Evolutionary conservation across 2,888 invertebrate species (phyloP).

Genomic region (Dexiosoma caninum): DNA sequence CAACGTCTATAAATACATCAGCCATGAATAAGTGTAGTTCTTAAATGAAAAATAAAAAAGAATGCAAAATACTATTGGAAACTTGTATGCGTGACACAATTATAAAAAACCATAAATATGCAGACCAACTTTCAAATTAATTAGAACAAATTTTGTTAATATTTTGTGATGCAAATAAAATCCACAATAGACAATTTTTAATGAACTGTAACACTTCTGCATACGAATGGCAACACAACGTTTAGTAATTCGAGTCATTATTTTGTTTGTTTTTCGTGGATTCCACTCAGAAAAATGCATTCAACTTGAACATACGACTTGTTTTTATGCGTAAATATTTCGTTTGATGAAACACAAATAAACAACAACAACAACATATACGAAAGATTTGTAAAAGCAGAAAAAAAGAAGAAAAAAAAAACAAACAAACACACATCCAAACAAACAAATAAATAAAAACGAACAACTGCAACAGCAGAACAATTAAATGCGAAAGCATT

Average conservation of each 20-base stretch:
- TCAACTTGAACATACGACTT: background rate
- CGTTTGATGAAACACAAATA: background rate
- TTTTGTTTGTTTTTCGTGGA: background rate
- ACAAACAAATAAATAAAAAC: constrained; percentile 1
- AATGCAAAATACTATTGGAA: no score
- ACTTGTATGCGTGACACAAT: background rate
- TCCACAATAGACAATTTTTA: constrained; percentile 9
- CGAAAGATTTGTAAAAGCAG: background rate
- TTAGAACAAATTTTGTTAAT: background rate
- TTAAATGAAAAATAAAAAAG: no score
- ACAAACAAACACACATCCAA: no score
- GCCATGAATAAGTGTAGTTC: no score
- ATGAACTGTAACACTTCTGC: constrained; percentile 19
- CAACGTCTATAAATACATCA: no score
- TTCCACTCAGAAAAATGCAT: background rate
- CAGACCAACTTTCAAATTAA: background rate
- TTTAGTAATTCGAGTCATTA: constrained; percentile 20
- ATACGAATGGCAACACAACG: background rate
- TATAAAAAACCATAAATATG: background rate
- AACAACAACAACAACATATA: background rate
- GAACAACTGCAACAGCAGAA: no score
- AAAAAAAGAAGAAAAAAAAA: no score
- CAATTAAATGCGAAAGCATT: background rate
- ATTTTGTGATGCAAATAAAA: no score
- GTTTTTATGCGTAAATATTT: constrained; percentile 2